phyloP scores from a whole-genome alignment of 92 coral and sea anemone genomes.

The Montipora capitata region DNA sequence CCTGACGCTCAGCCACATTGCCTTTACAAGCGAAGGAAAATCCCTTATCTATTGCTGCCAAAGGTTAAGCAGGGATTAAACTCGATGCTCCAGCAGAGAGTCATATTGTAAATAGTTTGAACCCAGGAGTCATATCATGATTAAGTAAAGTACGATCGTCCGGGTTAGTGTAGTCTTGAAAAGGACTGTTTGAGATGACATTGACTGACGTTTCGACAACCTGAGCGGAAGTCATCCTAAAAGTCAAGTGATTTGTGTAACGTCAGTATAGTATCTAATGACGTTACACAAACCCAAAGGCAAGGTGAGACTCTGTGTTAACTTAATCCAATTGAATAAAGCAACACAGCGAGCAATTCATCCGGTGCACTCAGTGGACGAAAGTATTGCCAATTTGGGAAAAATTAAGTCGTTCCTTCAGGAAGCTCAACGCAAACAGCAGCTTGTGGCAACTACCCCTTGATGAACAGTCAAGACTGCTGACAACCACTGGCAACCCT shows the following conservation, averaged over 20 bases:
- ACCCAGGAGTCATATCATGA: too few species aligned
- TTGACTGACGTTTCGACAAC: too few species aligned
- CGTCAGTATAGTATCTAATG: too few species aligned
- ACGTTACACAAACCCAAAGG: not conserved
- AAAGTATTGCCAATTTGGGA: not conserved
- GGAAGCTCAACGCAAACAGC: not conserved
- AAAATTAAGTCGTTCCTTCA: not conserved
- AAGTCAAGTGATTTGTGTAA: too few species aligned
- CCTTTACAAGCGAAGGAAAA: slow-evolving; percentile 24
- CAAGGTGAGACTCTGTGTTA: not conserved
- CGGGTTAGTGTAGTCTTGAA: too few species aligned
- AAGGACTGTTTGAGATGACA: too few species aligned
- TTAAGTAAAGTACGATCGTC: too few species aligned
- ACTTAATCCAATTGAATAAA: not conserved
- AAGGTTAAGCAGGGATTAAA: slow-evolving; percentile 63
- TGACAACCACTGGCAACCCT: too few species aligned
- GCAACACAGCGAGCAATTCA: not conserved
- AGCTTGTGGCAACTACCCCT: not conserved
- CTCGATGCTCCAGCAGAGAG: slow-evolving; percentile 35
- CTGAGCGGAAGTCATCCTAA: too few species aligned
- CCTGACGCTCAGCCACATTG: slow-evolving; percentile 51
- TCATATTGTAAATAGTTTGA: too few species aligned
- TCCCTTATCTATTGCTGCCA: slow-evolving; percentile 51
- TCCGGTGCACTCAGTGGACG: not conserved
- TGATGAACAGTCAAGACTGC: not conserved